Evolutionary conservation across 2,888 invertebrate genomes (phyloP).

Genomic region (Dolichopus griseipennis): DNA sequence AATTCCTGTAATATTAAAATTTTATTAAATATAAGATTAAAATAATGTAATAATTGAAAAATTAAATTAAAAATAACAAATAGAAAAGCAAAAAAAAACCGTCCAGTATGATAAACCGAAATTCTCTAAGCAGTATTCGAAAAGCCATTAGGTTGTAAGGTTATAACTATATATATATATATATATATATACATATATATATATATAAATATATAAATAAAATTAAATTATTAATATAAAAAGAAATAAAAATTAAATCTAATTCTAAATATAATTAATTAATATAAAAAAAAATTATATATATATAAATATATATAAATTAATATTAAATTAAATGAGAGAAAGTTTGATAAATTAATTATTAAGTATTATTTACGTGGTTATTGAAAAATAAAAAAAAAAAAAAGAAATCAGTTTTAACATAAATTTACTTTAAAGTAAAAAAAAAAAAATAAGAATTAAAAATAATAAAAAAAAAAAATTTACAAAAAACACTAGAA

Average conservation of each 20-base stretch:
- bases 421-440: neutral
- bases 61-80: slow-evolving; percentile 17
- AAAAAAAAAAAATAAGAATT: neutral
- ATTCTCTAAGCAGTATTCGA: slow-evolving; percentile 47
- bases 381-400: neutral
- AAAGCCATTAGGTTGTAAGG: slow-evolving; percentile 40
- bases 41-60: slow-evolving; percentile 8
- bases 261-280: neutral
- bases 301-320: no score
- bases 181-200: neutral
- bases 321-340: no score
- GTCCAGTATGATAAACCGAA: slow-evolving; percentile 43
- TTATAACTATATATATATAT: neutral
- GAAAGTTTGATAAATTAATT: neutral
- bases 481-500: neutral
- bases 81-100: slow-evolving; percentile 21
- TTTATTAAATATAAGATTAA: neutral
- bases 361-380: slow-evolving; percentile 2
- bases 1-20: slow-evolving; percentile 20
- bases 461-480: neutral
- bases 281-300: neutral
- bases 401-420: neutral
- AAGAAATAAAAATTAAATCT: neutral
- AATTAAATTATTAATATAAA: neutral
- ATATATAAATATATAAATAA: neutral